Percentiles rank a stretch among this genome's conserved stretches.
Conservation (phyloP, 2,888 invertebrate genomes). For the Mythimna pallens region DNA sequence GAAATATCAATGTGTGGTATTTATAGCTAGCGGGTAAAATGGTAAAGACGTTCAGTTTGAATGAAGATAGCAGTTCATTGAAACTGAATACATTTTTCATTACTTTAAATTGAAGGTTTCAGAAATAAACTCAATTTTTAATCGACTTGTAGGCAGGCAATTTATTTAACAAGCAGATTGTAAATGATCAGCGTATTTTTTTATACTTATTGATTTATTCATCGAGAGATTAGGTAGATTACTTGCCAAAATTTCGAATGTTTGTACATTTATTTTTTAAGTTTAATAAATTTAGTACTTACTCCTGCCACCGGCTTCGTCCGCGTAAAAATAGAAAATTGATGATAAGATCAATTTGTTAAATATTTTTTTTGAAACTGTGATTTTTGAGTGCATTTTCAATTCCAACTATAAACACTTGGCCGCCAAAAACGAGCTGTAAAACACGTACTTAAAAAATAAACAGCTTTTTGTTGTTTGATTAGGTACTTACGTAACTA, state of each 20-base stretch:
- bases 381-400: too few species aligned
- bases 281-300: background rate
- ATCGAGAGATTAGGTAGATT: background rate
- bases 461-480: too few species aligned
- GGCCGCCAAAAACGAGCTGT: too few species aligned
- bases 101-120: background rate
- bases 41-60: background rate
- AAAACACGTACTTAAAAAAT: too few species aligned
- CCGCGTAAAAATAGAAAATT: too few species aligned
- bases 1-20: constrained; percentile 12
- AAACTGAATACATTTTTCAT: constrained; percentile 5
- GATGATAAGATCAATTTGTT: too few species aligned
- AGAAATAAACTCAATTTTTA: background rate
- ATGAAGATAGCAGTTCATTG: background rate
- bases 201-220: background rate
- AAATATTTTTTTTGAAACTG: too few species aligned
- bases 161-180: background rate
- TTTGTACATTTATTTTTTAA: background rate
- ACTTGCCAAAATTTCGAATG: background rate
- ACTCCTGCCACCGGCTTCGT: too few species aligned
- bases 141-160: background rate
- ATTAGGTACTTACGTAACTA: too few species aligned
- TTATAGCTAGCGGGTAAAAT: background rate
- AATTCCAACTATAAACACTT: too few species aligned
- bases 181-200: background rate